These are phyloP conservation scores for Andrena fulva DNA, from an alignment of 2,888 invertebrate species.

Conservation along the genomic window DNA sequence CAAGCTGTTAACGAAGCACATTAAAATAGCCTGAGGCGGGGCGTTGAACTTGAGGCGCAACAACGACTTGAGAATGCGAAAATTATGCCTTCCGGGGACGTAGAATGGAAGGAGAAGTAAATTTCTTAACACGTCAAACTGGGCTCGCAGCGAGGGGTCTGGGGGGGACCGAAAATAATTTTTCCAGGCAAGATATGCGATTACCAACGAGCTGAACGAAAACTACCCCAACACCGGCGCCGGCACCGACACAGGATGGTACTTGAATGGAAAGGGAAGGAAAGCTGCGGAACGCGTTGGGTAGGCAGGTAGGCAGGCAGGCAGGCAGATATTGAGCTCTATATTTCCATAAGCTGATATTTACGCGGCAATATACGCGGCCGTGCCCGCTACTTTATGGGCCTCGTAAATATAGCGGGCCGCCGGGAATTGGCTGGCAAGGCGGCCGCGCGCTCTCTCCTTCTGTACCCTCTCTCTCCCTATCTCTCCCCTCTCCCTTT, in stretches of 20 bases:
- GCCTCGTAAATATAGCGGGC: slow-evolving; percentile 84
- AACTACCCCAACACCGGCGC: slow-evolving; percentile 57
- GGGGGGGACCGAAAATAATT: slow-evolving; percentile 56
- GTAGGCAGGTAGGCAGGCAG: slow-evolving; percentile 71
- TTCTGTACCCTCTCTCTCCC: slow-evolving; percentile 53
- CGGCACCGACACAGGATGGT: slow-evolving; percentile 54
- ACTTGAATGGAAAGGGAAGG: slow-evolving; percentile 68
- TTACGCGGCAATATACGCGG: slow-evolving; percentile 86
- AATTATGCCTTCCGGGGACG: slow-evolving; percentile 3
- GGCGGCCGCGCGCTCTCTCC: slow-evolving; percentile 78
- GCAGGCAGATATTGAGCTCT: slow-evolving; percentile 86
- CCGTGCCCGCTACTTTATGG: slow-evolving; percentile 84
- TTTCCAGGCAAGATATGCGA: slow-evolving; percentile 61
- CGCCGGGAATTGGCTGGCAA: slow-evolving; percentile 84
- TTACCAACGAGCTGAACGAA: slow-evolving; percentile 68
- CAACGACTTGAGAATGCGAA: background rate
- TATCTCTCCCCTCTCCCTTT: slow-evolving; percentile 49
- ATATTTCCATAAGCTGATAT: slow-evolving; percentile 87
- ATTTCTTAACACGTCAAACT: slow-evolving; percentile 34
- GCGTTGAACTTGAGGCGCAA: background rate
- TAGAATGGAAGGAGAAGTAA: slow-evolving; percentile 13
- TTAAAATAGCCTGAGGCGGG: too few species aligned
- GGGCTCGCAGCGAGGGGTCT: slow-evolving; percentile 17
- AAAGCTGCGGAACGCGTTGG: slow-evolving; percentile 70
- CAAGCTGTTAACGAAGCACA: too few species aligned